phyloP scores from a whole-genome alignment of 2,888 invertebrate genomes.

The Ptilodon capucinus region DNA sequence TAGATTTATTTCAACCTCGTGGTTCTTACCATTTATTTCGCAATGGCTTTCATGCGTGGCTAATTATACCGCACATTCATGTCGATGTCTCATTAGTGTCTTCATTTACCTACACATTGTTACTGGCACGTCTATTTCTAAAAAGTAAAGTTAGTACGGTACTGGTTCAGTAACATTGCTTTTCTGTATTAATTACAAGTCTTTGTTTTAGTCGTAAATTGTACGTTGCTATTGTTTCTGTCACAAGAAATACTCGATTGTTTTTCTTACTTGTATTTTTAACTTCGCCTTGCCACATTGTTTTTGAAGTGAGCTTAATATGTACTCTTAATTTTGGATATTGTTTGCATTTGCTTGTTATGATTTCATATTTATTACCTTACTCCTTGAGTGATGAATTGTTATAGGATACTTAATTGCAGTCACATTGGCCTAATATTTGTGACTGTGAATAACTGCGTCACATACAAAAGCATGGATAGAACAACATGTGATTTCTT shows the following conservation, averaged over 20 bases:
- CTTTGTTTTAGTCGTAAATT: slow-evolving; percentile 33
- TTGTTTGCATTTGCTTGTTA: slow-evolving; percentile 11
- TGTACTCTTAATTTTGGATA: slow-evolving; percentile 4
- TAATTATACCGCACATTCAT: slow-evolving; percentile 57
- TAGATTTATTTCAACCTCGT: background rate
- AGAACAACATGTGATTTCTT: no score
- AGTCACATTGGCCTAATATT: no score
- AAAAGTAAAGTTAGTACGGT: slow-evolving; percentile 35
- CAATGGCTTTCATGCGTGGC: slow-evolving; percentile 41
- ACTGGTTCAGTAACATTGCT: slow-evolving; percentile 28
- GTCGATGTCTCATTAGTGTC: slow-evolving; percentile 66
- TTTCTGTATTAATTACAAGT: slow-evolving; percentile 38
- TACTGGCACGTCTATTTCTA: slow-evolving; percentile 64
- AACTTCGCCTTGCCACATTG: background rate
- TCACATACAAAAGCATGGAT: no score
- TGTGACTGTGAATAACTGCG: no score
- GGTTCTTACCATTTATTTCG: slow-evolving; percentile 37
- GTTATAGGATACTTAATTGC: no score
- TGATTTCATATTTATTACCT: slow-evolving; percentile 12
- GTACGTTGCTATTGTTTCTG: slow-evolving; percentile 12
- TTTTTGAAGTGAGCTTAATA: background rate
- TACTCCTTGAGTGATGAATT: no score
- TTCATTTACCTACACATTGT: slow-evolving; percentile 61
- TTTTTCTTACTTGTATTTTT: slow-evolving; percentile 6
- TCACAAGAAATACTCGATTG: slow-evolving; percentile 5